A percentile compares a stretch with the other conserved stretches of the same genome.
phyloP scores from a whole-genome alignment of 2,888 invertebrate species.

The Schizaphis graminum region DNA sequence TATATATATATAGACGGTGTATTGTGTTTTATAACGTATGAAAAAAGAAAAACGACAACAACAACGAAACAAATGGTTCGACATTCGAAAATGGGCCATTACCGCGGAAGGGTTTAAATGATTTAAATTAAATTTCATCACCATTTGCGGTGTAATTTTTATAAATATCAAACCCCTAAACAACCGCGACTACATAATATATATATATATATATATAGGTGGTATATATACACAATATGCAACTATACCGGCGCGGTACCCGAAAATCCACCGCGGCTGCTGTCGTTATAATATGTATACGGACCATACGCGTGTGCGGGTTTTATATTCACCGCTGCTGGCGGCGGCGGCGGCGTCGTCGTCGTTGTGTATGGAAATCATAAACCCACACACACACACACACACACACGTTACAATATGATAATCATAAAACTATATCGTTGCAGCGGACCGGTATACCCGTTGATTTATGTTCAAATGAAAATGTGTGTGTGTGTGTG shows the following conservation, averaged over 20 bases:
- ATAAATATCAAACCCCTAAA: slow-evolving; percentile 49
- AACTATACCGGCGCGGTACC: background rate
- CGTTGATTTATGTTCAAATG: slow-evolving; percentile 28
- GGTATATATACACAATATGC: no score
- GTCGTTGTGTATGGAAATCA: background rate
- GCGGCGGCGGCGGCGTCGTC: background rate
- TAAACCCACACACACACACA: slow-evolving; percentile 12
- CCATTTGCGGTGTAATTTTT: slow-evolving; percentile 57
- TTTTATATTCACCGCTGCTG: background rate
- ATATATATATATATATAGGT: background rate
- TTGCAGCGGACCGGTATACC: background rate
- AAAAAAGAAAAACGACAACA: slow-evolving; percentile 16
- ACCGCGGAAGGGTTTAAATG: slow-evolving; percentile 58
- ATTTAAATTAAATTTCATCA: slow-evolving; percentile 63
- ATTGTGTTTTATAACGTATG: background rate
- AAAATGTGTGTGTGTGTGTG: no score
- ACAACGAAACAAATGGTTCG: slow-evolving; percentile 35
- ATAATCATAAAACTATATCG: slow-evolving; percentile 9
- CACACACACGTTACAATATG: background rate
- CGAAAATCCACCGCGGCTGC: background rate
- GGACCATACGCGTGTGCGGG: background rate
- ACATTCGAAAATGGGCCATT: slow-evolving; percentile 51
- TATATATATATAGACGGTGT: background rate
- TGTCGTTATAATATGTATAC: background rate
- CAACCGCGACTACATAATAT: background rate